phyloP scores from a whole-genome alignment of 2,113 vertebrate species.

The Gadus macrocephalus region DNA sequence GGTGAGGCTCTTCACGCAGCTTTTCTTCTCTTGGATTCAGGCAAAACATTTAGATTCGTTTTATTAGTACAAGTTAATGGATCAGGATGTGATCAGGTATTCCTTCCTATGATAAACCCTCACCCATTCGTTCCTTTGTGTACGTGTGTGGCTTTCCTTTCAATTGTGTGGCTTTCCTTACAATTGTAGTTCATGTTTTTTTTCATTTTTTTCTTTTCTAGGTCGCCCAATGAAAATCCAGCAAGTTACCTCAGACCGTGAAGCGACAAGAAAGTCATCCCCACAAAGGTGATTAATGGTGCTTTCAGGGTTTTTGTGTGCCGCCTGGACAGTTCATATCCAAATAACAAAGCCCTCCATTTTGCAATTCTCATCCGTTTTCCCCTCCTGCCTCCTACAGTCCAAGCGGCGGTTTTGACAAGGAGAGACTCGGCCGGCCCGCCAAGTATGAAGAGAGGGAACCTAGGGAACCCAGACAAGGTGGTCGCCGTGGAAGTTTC shows the following conservation, averaged over 20 bases:
- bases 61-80: not conserved
- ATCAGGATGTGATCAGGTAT: too few species aligned
- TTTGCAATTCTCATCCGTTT: not conserved
- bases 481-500: slow-evolving; percentile 66
- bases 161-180: too few species aligned
- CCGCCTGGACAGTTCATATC: not conserved
- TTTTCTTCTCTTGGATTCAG: not conserved
- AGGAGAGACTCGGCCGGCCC: slow-evolving; percentile 60
- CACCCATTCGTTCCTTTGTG: not conserved
- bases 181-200: not conserved
- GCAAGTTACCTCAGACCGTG: slow-evolving; percentile 85
- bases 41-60: not conserved
- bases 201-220: slow-evolving; percentile 38
- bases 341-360: not conserved
- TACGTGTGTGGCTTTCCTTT: too few species aligned
- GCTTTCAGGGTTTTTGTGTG: not conserved
- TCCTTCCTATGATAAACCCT: too few species aligned
- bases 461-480: not conserved
- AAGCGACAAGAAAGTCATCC: slow-evolving; percentile 78
- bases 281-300: slow-evolving; percentile 75
- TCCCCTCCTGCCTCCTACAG: not conserved
- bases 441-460: slow-evolving; percentile 36
- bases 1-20: slow-evolving; percentile 67
- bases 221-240: slow-evolving; percentile 97
- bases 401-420: slow-evolving; percentile 53